These are phyloP conservation scores for Lasioglossum zephyrum DNA, from an alignment of 2,888 invertebrate genomes.

Conservation along the genomic window DNA sequence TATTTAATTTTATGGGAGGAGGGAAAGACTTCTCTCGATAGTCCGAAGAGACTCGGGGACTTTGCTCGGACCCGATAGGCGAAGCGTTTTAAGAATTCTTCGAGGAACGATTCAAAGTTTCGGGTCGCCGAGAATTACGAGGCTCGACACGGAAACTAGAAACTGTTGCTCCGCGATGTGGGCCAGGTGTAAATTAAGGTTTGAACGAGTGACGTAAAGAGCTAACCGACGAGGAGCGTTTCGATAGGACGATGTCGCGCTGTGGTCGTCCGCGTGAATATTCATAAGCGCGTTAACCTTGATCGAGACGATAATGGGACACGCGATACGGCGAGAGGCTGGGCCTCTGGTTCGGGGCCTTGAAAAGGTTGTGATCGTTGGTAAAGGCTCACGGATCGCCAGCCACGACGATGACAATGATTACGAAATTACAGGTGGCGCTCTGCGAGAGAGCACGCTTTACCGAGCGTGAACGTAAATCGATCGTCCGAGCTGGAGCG, in stretches of 20 bases:
- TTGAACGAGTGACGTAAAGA: slow-evolving; percentile 11
- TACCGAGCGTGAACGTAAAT: slow-evolving; percentile 47
- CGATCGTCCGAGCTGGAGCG: slow-evolving; percentile 39
- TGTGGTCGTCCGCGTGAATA: slow-evolving; percentile 30
- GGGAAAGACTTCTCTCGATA: neutral
- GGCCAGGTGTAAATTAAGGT: slow-evolving; percentile 2
- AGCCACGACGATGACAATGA: slow-evolving; percentile 56
- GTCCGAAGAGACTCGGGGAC: neutral
- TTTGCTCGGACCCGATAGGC: neutral
- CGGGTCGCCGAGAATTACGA: neutral
- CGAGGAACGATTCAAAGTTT: neutral
- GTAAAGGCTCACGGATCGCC: slow-evolving; percentile 48
- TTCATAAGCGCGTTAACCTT: slow-evolving; percentile 54
- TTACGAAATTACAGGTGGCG: slow-evolving; percentile 58
- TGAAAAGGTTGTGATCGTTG: slow-evolving; percentile 61
- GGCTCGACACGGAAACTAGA: neutral
- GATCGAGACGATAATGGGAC: slow-evolving; percentile 53
- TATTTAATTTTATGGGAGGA: neutral
- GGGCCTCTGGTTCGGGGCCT: slow-evolving; percentile 50
- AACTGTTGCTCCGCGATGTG: slow-evolving; percentile 6
- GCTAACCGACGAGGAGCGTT: neutral
- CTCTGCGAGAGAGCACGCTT: slow-evolving; percentile 35
- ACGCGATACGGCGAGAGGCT: slow-evolving; percentile 45
- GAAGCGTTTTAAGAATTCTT: neutral
- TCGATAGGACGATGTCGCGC: slow-evolving; percentile 3